Base-by-base conservation (phyloP, 2,113 vertebrate species). In the Apistogramma diplotaenia region DNA sequence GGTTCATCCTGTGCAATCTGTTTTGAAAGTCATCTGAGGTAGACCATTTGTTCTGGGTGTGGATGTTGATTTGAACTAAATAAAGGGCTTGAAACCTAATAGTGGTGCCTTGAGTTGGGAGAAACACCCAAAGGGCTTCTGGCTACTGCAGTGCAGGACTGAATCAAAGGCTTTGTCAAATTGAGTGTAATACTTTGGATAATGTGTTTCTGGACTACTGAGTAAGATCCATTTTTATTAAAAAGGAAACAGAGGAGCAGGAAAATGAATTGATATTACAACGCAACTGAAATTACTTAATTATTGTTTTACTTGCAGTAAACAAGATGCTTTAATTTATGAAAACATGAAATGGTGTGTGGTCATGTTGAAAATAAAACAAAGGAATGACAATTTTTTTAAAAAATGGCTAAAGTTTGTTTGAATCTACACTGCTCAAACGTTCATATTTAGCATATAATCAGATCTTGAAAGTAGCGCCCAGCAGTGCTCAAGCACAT, bases 21-120 rank as follows among this genome's bases (percentile, higher is more conserved):
- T 95, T 94, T 92, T 77, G 83, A 93, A 78, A 94, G 91, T 93
- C 90, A 91, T 91, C 85, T 89, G 91, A 93, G 88, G 91, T 92
- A 87, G 87, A 89, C 76, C 89, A 78, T 90, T 93, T 90, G 84
- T 89, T 91, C 87, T 90, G 91, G 88, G 92, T 89, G 89, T 76
- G 86, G 91, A 93, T 90, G 91, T 89, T 91, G 91, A 92, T 90
- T 87, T 92, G 89, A 87, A 88, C 91, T 86, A 90, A 93, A 91
- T 87, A 89, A 92, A 85, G 88, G 85, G 58, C 31, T 90, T 72
- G 87, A 93, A 94, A 92, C 82, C 74, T 74, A 90, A 89, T 84
- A 89, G 81, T 76, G 79, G 82, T 60, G 81, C 85, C 79, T 91
- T 13, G 16, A 88, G 86, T 77, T 73, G 83, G 81, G 89, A 89